phyloP scores from a whole-genome alignment of 2,888 invertebrate species.

The Euplexia lucipara region DNA sequence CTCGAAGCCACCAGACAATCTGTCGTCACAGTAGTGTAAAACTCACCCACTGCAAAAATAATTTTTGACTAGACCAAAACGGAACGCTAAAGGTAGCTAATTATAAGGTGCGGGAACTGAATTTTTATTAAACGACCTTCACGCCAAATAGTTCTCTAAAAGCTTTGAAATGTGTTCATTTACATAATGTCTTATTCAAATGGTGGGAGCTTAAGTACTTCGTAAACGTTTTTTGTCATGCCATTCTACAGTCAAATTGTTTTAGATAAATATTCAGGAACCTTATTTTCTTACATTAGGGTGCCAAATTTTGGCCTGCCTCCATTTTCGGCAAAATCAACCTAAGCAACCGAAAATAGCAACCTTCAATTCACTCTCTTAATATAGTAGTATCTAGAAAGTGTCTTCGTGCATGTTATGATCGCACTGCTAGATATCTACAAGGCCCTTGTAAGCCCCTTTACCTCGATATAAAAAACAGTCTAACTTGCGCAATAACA shows the following conservation, averaged over 20 bases:
- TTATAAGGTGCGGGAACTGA: slow-evolving; percentile 64
- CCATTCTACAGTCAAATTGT: slow-evolving; percentile 59
- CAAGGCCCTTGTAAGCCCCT: not conserved
- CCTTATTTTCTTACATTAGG: slow-evolving; percentile 20
- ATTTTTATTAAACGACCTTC: slow-evolving; percentile 67
- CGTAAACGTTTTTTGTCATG: slow-evolving; percentile 74
- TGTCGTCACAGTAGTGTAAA: not conserved
- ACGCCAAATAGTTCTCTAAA: slow-evolving; percentile 72
- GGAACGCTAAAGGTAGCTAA: slow-evolving; percentile 58
- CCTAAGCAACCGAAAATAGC: not conserved
- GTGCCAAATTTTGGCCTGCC: not conserved
- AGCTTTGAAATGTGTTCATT: slow-evolving; percentile 75
- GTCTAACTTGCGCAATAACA: not conserved
- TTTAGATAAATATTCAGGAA: slow-evolving; percentile 42
- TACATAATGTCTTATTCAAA: slow-evolving; percentile 76
- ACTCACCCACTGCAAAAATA: slow-evolving; percentile 52
- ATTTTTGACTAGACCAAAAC: slow-evolving; percentile 63
- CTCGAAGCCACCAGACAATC: not conserved
- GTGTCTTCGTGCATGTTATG: too few relatives aligned
- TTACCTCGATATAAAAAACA: not conserved
- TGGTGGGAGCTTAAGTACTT: slow-evolving; percentile 68
- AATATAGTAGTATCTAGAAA: too few relatives aligned
- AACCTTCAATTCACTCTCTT: not conserved
- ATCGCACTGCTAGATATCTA: too few relatives aligned
- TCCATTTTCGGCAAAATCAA: not conserved